These are phyloP conservation scores for Crotalus horridus DNA, from an alignment of 2,113 vertebrate species.

Conservation along the genomic window DNA sequence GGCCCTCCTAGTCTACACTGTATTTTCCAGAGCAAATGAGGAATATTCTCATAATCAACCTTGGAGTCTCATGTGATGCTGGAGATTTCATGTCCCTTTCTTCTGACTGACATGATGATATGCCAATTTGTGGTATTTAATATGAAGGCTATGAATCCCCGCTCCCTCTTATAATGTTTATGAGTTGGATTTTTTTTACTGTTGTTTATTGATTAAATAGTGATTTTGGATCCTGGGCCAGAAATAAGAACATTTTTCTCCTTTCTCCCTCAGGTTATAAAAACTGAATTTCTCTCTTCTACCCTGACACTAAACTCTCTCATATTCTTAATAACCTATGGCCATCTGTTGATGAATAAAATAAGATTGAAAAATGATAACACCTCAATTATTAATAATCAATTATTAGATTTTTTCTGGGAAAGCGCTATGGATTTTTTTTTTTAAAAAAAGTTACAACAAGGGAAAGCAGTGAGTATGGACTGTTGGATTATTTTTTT, in stretches of 20 bases:
- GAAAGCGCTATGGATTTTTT: background rate
- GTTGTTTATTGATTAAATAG: background rate
- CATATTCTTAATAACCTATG: constrained; percentile 15
- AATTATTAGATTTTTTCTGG: constrained; percentile 24
- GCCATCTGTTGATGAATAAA: constrained; percentile 32
- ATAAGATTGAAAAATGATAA: constrained; percentile 1
- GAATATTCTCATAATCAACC: background rate
- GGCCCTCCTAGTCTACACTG: background rate
- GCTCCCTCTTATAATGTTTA: background rate
- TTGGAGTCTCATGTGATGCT: background rate
- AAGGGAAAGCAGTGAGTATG: background rate
- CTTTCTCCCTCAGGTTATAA: background rate
- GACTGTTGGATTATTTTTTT: background rate
- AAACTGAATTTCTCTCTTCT: background rate
- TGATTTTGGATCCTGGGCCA: background rate
- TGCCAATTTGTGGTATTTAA: background rate
- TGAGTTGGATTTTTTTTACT: background rate
- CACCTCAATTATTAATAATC: constrained; percentile 10
- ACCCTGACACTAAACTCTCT: background rate
- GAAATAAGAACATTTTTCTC: constrained; percentile 8
- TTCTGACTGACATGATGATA: background rate
- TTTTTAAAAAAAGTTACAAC: constrained; percentile 15
- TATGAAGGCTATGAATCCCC: background rate
- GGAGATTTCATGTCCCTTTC: background rate
- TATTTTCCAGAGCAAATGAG: background rate